Base-by-base conservation (phyloP, 2,113 vertebrate genomes). In the Progne subis region DNA sequence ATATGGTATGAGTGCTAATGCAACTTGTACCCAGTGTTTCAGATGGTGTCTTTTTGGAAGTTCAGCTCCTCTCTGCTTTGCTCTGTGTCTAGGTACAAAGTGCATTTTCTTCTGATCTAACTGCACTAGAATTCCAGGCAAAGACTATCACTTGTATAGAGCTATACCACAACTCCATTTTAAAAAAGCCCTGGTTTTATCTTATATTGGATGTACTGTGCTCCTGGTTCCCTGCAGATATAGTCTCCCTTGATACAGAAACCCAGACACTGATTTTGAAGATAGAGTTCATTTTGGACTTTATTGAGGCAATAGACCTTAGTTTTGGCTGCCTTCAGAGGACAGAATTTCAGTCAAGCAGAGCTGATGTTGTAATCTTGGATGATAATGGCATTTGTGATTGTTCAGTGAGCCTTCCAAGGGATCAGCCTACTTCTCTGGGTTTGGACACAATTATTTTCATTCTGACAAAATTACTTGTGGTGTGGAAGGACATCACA, bases 271-370 rank as follows among this genome's bases (percentile, higher is more conserved):
- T 78, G 92, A 80, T 95, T 90, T 90, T 80, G 34, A 90, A 82
- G 71, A 82, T 13, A 88, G 34, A 25, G 12, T 44, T 59, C 5
- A 75, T 67, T 94, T 70, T 77, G n/a, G 79, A 90, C 56, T 83
- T 90, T 64, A 77, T 37, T 78, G 64, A 90, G 64, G 47, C 64
- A 49, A 67, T 43, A 88, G 68, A 46, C 76, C 19, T 95, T 81
- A 72, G 39, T 18, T 94, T 77, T 86, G 88, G 79, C 63, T 86
- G 90, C n/a, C 44, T 92, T 83, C 74, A 76, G 80, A 95, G 49
- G 77, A 64, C 31, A 67, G 53, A 91, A 78, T 88, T 96, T 88
- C 79, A 90, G 69, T 69, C 82, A 86, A 64, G 69, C 49, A 88
- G 65, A 96, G 64, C 32, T 92, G 85, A 81, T 88, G 69, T 53